Base-by-base conservation (phyloP, 1,140 invertebrate species). In the Heliconius himera region DNA sequence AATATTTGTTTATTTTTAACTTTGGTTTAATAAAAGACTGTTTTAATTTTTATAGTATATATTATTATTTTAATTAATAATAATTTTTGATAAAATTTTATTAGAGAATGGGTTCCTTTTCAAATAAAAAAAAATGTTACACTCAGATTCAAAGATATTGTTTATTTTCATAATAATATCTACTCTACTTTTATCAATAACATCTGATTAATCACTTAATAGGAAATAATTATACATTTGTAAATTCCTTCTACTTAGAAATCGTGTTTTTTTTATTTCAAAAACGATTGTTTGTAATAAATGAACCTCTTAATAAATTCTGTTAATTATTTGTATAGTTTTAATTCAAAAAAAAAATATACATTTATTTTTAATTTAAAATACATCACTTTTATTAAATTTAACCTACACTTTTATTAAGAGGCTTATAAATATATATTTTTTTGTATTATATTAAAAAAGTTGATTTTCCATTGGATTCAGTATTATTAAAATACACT, bases 401-500 rank as follows among this genome's bases (percentile, higher is more conserved):
- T 16, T 26, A 26, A 16, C 9, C 26, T 29, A 66, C 3, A 66
- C 3, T 66, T 26, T 66, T 66, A 13, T 66, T 66, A 66, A 66
- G 60, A 66, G 60, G 60, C 26, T 66, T 11, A 11, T 29, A 66
- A 16, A 46, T 46, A 0, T 16, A 16, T 36, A 8, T 46, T 4
- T 46, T 46, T 46, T 66, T 18, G 18, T 51, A 51, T 66, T 60
- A n/a, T 11, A 60, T 22, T 11, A 60, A 66, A 66, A 66, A 29
- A 13, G n/a, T 22, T 66, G 4, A 13, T 66, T 60, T 38, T 76
- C 70, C 56, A 76, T 66, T 76, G 13, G 22, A 73, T 51, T 70
- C 79, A 77, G 79, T 80, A 80, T 80, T 80, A 80, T 76, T 46
- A 72, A 70, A 70, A 74, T 78, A 51, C 66, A 73, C 60, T 80